These are phyloP conservation scores for Anhinga rufa DNA, from an alignment of 2,113 vertebrate species.

Conservation along the genomic window DNA sequence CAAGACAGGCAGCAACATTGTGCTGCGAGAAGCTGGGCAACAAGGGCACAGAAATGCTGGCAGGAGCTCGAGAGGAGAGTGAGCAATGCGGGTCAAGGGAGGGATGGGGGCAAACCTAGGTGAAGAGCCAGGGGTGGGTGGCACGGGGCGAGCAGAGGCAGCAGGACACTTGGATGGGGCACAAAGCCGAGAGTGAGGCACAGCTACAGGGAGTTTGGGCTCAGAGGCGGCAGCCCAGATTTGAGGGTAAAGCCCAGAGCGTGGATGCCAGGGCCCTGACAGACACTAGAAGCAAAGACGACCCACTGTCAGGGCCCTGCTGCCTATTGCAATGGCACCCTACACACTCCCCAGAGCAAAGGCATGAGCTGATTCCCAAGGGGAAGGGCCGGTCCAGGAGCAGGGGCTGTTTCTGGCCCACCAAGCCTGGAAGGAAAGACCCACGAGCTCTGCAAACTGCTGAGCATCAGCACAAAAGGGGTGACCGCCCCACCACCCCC, in stretches of 20 bases:
- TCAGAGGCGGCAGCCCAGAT: background rate
- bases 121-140: background rate
- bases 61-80: background rate
- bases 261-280: background rate
- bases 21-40: background rate
- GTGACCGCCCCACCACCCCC: fast-evolving
- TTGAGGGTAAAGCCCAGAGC: background rate
- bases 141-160: background rate
- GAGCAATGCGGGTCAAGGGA: background rate
- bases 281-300: background rate
- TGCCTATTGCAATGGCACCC: background rate
- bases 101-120: background rate
- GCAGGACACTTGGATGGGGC: background rate
- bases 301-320: fast-evolving
- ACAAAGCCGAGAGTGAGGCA: background rate
- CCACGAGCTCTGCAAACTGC: background rate
- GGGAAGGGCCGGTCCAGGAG: background rate
- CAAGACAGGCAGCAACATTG: background rate
- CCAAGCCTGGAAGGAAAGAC: background rate
- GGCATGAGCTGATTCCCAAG: background rate
- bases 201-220: background rate
- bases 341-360: too few species aligned
- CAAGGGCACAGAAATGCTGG: fast-evolving
- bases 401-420: background rate
- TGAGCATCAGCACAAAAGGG: background rate